Conservation (phyloP, 2,888 invertebrate genomes). For the Amphipoea lucens region DNA sequence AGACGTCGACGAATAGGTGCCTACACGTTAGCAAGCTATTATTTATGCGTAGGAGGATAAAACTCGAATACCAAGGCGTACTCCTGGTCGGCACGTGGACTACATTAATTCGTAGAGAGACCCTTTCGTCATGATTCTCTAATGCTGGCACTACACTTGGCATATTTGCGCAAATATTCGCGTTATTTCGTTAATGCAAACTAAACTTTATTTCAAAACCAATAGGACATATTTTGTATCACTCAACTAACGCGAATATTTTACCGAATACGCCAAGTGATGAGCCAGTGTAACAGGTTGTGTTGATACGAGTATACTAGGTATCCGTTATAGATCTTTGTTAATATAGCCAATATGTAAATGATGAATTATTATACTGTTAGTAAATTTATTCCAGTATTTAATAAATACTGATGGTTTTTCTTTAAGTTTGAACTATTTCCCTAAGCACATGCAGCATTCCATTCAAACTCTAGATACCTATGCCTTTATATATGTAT, state of each 20-base stretch:
- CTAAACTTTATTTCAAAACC: neutral
- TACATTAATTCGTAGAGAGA: constrained; percentile 23
- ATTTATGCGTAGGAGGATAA: constrained; percentile 26
- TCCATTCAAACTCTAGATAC: constrained; percentile 57
- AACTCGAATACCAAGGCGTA: constrained; percentile 31
- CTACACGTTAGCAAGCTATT: constrained; percentile 36
- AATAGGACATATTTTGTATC: neutral
- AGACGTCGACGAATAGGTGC: constrained; percentile 32
- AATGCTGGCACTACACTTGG: constrained; percentile 27
- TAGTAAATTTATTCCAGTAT: constrained; percentile 42
- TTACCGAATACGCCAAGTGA: constrained; percentile 21
- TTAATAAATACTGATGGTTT: constrained; percentile 27
- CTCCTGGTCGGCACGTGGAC: constrained; percentile 18
- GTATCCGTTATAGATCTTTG: constrained; percentile 34
- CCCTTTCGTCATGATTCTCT: constrained; percentile 40
- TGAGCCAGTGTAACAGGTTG: constrained; percentile 53
- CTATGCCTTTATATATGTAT: constrained; percentile 32
- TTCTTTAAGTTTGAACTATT: constrained; percentile 39
- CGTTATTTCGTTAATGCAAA: constrained; percentile 6
- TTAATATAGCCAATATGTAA: constrained; percentile 43
- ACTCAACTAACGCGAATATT: constrained; percentile 7
- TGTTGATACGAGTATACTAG: constrained; percentile 59
- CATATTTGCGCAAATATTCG: constrained; percentile 9
- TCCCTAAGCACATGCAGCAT: constrained; percentile 54
- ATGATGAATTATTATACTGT: constrained; percentile 39